Base-by-base conservation (phyloP, 2,888 invertebrate species). In the Hecatera dysodea region DNA sequence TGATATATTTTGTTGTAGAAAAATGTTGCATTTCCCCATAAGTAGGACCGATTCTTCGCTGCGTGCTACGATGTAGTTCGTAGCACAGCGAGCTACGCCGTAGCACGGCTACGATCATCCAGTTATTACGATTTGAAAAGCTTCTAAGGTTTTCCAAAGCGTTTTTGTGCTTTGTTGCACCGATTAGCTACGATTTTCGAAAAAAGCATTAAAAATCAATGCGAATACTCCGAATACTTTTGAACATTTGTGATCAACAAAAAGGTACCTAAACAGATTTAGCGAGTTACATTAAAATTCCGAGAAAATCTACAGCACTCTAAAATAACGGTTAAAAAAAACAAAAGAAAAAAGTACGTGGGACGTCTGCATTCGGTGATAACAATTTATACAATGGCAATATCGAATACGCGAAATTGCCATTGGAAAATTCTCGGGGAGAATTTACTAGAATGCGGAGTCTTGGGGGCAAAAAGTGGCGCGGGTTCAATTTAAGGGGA, bases 401-500 rank as follows among this genome's bases (percentile, higher is more conserved):
- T 76, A 80, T 76, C 70, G 75, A 75, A 72, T 60, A 77, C 73
- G 64, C 66, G 72, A 70, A 81, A 84, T 70, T 75, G 72, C 73
- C 65, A 57, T 69, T 73, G 63, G 69, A 68, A 75, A 70, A 78
- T 72, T 78, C 67, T 72, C 50, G 48, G 42, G 53, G 50, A 60
- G 65, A 69, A 75, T 73, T 77, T 60, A 66, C 68, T 67, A 62
- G 72, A 74, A 66, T 42, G 56, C 66, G 29, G 66, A 75, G 70
- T 65, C 39, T 82, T 82, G 69, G 66, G 39, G 63, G 57, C 74
- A 84, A 83, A 86, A 85, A 81, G 72, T 69, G 75, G 78, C 44
- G 78, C 53, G 73, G 60, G 73, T 86, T 83, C 81, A 82, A 88
- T 88, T 86, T 85, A 72, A 72, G 67, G 68, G 66, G 75, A 75